A percentile compares a stretch with the other conserved stretches of the same genome.
These are phyloP conservation scores for Zaprionus africanus DNA, from an alignment of 1,140 invertebrate species.

Conservation along the genomic window DNA sequence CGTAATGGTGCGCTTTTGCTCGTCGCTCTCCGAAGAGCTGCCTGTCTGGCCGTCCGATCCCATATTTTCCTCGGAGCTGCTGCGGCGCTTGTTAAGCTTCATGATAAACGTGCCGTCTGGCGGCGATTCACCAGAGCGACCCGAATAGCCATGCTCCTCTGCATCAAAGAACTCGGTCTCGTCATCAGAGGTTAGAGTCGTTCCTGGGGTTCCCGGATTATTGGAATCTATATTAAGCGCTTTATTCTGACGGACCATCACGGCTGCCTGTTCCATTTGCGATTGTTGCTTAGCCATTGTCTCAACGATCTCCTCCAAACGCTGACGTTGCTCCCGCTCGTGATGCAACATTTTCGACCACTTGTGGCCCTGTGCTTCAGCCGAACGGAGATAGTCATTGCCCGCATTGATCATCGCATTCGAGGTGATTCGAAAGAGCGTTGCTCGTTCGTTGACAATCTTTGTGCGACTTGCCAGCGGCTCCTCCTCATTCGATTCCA, in stretches of 20 bases:
- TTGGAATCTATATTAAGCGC: constrained; percentile 12
- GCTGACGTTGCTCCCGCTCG: constrained; percentile 96
- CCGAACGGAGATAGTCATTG: constrained; percentile 94
- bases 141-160: constrained; percentile 87
- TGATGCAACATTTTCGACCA: constrained; percentile 96
- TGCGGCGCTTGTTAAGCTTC: constrained; percentile 85
- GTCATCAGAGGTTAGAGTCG: constrained; percentile 89
- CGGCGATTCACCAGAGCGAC: constrained; percentile 45
- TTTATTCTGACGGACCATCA: constrained; percentile 85
- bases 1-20: constrained; percentile 73
- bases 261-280: constrained; percentile 93
- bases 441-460: constrained; percentile 90
- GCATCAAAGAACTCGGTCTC: constrained; percentile 98
- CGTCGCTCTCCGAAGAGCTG: constrained; percentile 85
- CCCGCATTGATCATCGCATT: constrained; percentile 98
- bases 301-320: constrained; percentile 98
- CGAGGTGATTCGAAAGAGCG: constrained; percentile 96
- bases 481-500: constrained; percentile 89
- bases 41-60: constrained; percentile 77
- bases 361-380: constrained; percentile 93
- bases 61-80: constrained; percentile 79
- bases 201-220: constrained; percentile 24
- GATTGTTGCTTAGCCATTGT: constrained; percentile 98
- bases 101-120: constrained; percentile 87
- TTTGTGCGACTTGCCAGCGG: constrained; percentile 82